Percentiles rank a stretch among this genome's conserved stretches.
phyloP scores from a whole-genome alignment of 2,113 vertebrate species.

The Protomyctophum bolini region DNA sequence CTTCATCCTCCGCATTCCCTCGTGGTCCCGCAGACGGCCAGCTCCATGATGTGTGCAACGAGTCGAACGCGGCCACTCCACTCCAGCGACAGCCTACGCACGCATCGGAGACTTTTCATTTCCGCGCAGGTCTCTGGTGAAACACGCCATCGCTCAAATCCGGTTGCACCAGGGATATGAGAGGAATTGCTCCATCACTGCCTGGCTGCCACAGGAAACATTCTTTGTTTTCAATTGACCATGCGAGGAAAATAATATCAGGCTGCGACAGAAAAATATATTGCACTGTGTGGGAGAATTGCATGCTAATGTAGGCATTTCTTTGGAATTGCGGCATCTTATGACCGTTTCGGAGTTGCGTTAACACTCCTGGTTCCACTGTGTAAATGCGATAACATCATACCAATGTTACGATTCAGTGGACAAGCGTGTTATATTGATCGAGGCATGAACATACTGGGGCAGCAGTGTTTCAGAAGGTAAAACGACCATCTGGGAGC shows the following conservation, averaged over 20 bases:
- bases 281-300: neutral
- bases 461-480: no score
- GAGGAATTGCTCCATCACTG: neutral
- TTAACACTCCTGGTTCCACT: no score
- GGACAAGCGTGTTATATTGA: no score
- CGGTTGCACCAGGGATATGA: neutral
- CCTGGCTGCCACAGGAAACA: neutral
- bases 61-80: constrained; percentile 39
- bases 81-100: constrained; percentile 32
- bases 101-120: constrained; percentile 26
- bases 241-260: neutral
- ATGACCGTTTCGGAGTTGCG: no score
- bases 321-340: no score
- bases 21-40: constrained; percentile 26
- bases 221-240: neutral
- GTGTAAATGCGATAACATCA: no score
- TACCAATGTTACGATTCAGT: no score
- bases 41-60: constrained; percentile 63
- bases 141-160: constrained; percentile 1
- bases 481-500: no score
- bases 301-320: no score
- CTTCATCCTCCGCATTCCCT: constrained; percentile 48
- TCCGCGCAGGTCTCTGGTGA: constrained; percentile 17
- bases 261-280: neutral
- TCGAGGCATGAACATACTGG: no score